Percentiles rank a stretch among this genome's conserved stretches.
Conservation (phyloP, 1,140 invertebrate species). For the Listronotus oregonensis region DNA sequence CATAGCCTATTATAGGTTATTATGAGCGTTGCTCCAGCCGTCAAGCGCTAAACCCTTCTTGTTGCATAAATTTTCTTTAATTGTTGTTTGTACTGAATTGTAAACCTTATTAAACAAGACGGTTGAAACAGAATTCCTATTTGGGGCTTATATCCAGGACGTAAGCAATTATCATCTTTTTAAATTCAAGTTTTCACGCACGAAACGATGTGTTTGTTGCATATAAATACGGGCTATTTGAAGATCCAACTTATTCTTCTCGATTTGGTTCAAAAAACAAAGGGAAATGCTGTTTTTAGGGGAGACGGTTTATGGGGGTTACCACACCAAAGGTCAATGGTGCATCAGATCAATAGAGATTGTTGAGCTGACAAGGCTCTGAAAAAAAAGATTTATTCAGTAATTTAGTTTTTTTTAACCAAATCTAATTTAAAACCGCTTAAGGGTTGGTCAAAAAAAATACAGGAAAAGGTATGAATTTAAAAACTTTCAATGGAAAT, state of each 20-base stretch:
- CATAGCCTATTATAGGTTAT: constrained; percentile 10
- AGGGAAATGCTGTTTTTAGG: too few species aligned
- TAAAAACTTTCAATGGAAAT: too few species aligned
- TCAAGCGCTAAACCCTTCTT: constrained; percentile 14
- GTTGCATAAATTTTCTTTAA: constrained; percentile 13
- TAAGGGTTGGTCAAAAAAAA: too few species aligned
- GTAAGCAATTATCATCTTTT: constrained; percentile 17
- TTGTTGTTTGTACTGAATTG: constrained; percentile 11
- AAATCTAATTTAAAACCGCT: too few species aligned
- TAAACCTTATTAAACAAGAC: not conserved
- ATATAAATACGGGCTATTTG: not conserved
- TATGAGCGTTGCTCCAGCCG: constrained; percentile 14
- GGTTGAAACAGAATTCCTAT: constrained; percentile 13
- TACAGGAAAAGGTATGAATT: too few species aligned
- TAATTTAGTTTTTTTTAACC: too few species aligned
- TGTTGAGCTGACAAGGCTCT: too few species aligned
- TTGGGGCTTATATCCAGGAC: constrained; percentile 17
- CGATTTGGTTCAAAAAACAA: not conserved
- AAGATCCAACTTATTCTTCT: constrained; percentile 14
- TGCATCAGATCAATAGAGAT: too few species aligned
- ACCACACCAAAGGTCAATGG: too few species aligned
- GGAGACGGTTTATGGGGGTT: too few species aligned
- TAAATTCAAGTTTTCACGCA: not conserved
- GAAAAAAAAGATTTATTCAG: too few species aligned
- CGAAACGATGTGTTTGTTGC: constrained; percentile 2